Evolutionary conservation across 1,140 invertebrate genomes (phyloP), one percentile per base, ranked within the genome.

Genomic region (Drosophila kanapiae): DNA sequence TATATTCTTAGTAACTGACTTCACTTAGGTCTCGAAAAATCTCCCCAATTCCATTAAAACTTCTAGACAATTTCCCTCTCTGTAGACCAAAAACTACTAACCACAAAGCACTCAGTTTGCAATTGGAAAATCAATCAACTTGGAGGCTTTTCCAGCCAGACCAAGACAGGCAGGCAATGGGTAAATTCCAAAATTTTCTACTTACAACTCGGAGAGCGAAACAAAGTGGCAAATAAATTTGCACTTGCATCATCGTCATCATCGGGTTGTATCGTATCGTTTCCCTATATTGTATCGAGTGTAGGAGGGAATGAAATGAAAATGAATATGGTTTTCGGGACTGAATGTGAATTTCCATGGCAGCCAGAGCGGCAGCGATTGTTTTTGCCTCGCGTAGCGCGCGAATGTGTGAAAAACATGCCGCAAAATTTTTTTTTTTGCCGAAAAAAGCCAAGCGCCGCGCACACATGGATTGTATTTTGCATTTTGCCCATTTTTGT

Each of bases 321-420:
- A 62, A 64, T 65, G 62, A 65, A 62, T 65, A 65, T 62, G 59
- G 38, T 42, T 42, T 58, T 40, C 23, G 13, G 23, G 11, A 54
- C 27, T 18, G 35, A 54, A 56, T 54, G 37, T 62, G 56, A 62
- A 80, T 83, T 80, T 87, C 80, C 84, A 67, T 88, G 84, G 80
- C 80, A 87, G 80, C 84, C 83, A 88, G 54, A 75, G 69, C 77
- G 85, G 83, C 84, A 38, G 14, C 84, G 74, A 88, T 88, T 88
- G 84, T 88, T 88, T 88, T 88, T 88, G 23, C 60, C 51, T 57
- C 3, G 23, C 35, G 35, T 27, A 62, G 67, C 65, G 81, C 78
- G 81, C 85, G 77, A 90, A 88, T 90, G 85, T 90, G 84, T 88
- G 84, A 90, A 88, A 88, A 88, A 88, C 84, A 88, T 90, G 85